phyloP scores from a whole-genome alignment of 2,797 vertebrate genomes.

The Cossypha dichroa region DNA sequence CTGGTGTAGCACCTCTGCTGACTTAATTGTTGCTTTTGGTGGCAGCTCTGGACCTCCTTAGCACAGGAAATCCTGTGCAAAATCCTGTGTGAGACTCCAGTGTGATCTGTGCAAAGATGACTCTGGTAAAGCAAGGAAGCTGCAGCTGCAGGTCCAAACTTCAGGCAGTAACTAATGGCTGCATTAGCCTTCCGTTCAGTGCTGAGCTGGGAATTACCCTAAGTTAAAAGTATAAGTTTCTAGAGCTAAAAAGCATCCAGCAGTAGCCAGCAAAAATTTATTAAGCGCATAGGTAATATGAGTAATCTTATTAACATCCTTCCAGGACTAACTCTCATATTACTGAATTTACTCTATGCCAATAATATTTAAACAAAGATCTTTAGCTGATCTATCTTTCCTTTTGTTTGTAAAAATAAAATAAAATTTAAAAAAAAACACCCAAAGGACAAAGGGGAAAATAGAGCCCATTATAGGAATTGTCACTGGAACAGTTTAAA shows the following conservation, averaged over 20 bases:
- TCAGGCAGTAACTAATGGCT: neutral
- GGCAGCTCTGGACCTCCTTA: neutral
- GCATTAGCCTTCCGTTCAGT: neutral
- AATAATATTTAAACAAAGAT: slow-evolving; percentile 17
- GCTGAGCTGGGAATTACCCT: neutral
- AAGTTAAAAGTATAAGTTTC: neutral
- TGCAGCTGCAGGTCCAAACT: neutral
- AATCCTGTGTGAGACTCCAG: neutral
- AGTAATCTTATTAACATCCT: slow-evolving; percentile 46
- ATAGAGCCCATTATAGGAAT: neutral
- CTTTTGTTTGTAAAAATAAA: neutral
- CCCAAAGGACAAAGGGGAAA: neutral
- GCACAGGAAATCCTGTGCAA: neutral
- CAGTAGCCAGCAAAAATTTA: slow-evolving; percentile 33
- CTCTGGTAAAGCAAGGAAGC: neutral
- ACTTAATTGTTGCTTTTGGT: neutral
- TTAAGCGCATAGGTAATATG: slow-evolving; percentile 15
- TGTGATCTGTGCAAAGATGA: neutral
- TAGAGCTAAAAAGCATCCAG: neutral
- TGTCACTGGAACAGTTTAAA: neutral
- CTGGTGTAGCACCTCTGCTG: neutral
- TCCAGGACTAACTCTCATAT: neutral
- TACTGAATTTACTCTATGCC: neutral
- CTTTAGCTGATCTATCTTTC: neutral
- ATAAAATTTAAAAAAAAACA: neutral